Evolutionary conservation across 2,888 invertebrate species (phyloP).

Genomic region (Imbricaverruca yamaguchii): DNA sequence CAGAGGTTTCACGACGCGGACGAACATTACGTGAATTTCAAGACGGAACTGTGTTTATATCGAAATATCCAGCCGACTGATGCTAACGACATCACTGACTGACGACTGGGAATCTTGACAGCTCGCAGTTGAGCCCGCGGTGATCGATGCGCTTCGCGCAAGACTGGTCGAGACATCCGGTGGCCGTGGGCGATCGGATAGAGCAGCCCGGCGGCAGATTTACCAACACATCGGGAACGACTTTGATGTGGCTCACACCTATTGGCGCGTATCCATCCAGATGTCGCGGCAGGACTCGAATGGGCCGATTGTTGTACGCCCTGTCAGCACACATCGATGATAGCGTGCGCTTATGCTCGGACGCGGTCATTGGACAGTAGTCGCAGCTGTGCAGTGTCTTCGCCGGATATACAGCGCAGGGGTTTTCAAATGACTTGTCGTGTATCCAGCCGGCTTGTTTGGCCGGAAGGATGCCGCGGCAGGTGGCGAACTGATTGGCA

Average conservation of each 20-base stretch:
- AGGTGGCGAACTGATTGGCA: background rate
- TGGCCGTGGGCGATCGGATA: background rate
- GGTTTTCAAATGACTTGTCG: slow-evolving; percentile 1
- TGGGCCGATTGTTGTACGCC: background rate
- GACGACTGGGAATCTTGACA: background rate
- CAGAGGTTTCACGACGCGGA: too few relatives aligned
- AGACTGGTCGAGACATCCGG: background rate
- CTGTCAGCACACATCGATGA: background rate
- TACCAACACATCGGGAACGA: background rate
- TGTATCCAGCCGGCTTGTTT: background rate
- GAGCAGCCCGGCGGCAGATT: slow-evolving; percentile 7
- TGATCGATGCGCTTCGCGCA: background rate
- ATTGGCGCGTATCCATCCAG: background rate
- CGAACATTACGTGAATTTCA: too few relatives aligned
- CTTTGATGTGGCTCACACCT: background rate
- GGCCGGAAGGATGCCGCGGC: background rate
- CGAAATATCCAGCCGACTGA: too few relatives aligned
- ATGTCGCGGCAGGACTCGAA: background rate
- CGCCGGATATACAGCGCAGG: background rate
- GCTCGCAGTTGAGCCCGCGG: background rate
- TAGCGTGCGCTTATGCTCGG: background rate
- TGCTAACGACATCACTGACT: background rate
- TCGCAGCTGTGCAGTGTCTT: background rate
- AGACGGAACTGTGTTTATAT: too few relatives aligned
- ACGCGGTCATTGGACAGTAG: background rate